A percentile compares a stretch with the other conserved stretches of the same genome.
These are phyloP conservation scores for Pelochelys cantorii DNA, from an alignment of 2,797 vertebrate genomes.

Conservation along the genomic window DNA sequence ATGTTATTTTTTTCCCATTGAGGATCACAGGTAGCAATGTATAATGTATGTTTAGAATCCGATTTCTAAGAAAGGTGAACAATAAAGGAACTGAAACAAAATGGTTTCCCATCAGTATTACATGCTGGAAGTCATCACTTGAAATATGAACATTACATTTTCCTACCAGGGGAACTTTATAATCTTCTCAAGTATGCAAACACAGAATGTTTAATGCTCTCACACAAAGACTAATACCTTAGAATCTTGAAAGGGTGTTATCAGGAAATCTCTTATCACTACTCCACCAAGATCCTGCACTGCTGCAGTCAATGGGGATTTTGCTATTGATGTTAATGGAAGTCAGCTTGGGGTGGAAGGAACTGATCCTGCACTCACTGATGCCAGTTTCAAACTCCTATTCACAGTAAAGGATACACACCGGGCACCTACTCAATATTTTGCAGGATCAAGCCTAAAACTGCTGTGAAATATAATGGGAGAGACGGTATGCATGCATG, in stretches of 20 bases:
- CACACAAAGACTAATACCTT: not conserved
- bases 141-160: not conserved
- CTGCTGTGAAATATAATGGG: not conserved
- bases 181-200: not conserved
- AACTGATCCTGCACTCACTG: not conserved
- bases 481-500: not conserved
- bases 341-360: rapidly evolving
- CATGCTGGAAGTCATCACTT: not conserved
- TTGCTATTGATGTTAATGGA: not conserved
- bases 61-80: not conserved
- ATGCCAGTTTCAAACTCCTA: not conserved
- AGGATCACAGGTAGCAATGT: not conserved
- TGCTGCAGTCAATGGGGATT: not conserved
- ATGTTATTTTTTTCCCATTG: not conserved
- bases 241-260: not conserved
- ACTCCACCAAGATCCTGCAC: not conserved
- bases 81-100: not conserved
- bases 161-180: not conserved
- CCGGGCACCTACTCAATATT: not conserved
- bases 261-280: not conserved
- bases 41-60: not conserved
- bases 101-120: not conserved
- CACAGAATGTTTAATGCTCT: not conserved
- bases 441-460: not conserved
- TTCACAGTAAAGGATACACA: not conserved